Base-by-base conservation (phyloP, 2,113 vertebrate genomes). In the Galbula dea region DNA sequence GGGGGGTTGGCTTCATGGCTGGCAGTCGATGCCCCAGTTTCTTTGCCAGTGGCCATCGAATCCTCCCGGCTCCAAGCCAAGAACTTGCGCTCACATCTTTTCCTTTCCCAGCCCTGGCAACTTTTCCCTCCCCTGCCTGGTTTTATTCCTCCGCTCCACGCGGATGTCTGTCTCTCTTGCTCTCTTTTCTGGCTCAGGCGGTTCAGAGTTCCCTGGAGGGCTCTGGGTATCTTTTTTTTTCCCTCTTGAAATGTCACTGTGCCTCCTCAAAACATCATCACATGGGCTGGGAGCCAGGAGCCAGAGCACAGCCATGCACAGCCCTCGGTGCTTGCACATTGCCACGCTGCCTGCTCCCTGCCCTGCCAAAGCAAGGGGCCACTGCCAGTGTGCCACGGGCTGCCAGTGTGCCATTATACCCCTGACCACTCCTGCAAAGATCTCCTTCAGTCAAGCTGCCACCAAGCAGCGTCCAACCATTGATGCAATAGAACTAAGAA, bases 181-280 rank as follows among this genome's bases (percentile, higher is more conserved):
- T 83, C 54, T 78, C 45, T 41, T 30, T 30, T 23, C 86, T 27
- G 78, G 51, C 78, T 83, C 79, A 11, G 71, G 46, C 57, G 7
- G 27, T 55, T 59, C 76, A 16, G 55, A 76, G 89, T 75, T 86
- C 46, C 63, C 81, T 29, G 68, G 15, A 21, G 37, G 55, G 79
- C 75, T 57, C 79, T n/a, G 80, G 63, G 57, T 59, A 62, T 69
- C 43, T 3, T 69, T 72, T 41, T 73, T 75, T 51, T 3, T 29
- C 41, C 86, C 36, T 69, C 55, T 63, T 10, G 59, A 86, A 96
- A 96, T 91, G 92, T 88, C 93, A 89, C 52, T 54, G 46, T 85
- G 92, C 63, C 86, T 92, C 83, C 61, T 94, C 62, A 93, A 71
- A 36, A 75, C 85, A 55, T 24, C 57, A 69, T 75, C 93, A 37